Evolutionary conservation across 2,888 invertebrate genomes (phyloP).

Genomic region (Camptogramma bilineatum): DNA sequence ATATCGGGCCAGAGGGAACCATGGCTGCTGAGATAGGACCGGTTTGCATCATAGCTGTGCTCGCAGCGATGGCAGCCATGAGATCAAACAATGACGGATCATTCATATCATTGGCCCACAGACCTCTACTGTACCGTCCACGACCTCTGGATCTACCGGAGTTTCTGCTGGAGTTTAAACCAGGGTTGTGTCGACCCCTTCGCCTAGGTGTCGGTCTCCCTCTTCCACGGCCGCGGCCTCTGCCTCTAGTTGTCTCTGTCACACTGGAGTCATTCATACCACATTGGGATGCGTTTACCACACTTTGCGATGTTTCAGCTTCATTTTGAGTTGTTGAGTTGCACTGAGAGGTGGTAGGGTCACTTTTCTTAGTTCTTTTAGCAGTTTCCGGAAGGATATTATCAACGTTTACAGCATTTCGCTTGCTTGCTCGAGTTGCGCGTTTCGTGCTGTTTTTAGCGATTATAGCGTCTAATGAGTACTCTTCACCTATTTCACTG

Average conservation of each 20-base stretch:
- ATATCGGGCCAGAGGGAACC: constrained; percentile 55
- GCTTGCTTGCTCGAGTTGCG: constrained; percentile 19
- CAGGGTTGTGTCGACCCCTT: not conserved
- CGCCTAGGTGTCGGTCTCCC: constrained; percentile 14
- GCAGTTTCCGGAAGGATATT: constrained; percentile 16
- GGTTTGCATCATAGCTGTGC: constrained; percentile 8
- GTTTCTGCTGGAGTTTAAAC: not conserved
- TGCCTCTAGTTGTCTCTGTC: not conserved
- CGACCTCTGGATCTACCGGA: not conserved
- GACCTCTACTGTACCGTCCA: not conserved
- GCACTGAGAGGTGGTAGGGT: constrained; percentile 13
- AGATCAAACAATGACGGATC: constrained; percentile 12
- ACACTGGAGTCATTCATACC: not conserved
- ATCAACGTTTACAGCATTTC: not conserved
- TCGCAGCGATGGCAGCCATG: constrained; percentile 10
- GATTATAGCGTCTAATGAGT: constrained; percentile 52
- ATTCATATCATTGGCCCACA: constrained; percentile 1
- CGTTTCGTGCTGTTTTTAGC: constrained; percentile 45
- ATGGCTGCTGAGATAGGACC: too few relatives aligned
- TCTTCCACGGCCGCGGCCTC: constrained; percentile 31
- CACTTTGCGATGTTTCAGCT: not conserved
- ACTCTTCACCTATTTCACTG: constrained; percentile 45
- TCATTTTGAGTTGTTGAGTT: constrained; percentile 1
- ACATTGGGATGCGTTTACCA: not conserved
- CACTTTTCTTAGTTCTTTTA: constrained; percentile 24